Evolutionary conservation across 2,888 invertebrate genomes (phyloP).

Genomic region (Leucoptera coffeella): DNA sequence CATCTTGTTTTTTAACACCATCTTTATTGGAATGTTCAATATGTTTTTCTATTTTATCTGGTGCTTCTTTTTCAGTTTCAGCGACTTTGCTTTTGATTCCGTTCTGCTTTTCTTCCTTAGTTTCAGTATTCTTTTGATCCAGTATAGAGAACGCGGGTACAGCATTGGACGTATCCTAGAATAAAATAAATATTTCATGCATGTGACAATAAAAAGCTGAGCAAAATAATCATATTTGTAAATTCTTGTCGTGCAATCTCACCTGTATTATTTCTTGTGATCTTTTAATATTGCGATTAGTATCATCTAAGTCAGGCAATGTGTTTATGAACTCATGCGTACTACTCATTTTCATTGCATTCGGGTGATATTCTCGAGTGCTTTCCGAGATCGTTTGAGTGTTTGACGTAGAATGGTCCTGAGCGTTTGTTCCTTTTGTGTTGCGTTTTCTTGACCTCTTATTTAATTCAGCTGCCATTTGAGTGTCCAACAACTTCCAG

Average conservation of each 20-base stretch:
- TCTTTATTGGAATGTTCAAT: not conserved
- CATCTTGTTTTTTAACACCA: not conserved
- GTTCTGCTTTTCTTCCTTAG: not conserved
- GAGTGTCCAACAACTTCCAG: slow-evolving; percentile 59
- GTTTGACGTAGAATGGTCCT: slow-evolving; percentile 39
- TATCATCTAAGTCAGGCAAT: slow-evolving; percentile 35
- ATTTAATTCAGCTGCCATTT: slow-evolving; percentile 30
- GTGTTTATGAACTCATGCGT: slow-evolving; percentile 36
- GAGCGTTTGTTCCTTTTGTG: slow-evolving; percentile 31
- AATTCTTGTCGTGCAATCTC: slow-evolving; percentile 3
- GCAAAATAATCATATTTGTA: slow-evolving; percentile 3
- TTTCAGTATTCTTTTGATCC: too few relatives aligned
- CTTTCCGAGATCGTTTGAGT: slow-evolving; percentile 26
- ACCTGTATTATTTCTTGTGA: slow-evolving; percentile 4
- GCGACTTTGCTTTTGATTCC: not conserved
- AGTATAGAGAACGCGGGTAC: too few relatives aligned
- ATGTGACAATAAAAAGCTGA: slow-evolving; percentile 2
- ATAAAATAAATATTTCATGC: slow-evolving; percentile 3
- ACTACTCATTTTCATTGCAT: slow-evolving; percentile 34
- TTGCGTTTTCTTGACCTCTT: slow-evolving; percentile 34
- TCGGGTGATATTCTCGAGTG: slow-evolving; percentile 15
- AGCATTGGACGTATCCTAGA: slow-evolving; percentile 5
- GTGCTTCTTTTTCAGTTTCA: not conserved
- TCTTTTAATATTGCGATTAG: slow-evolving; percentile 12
- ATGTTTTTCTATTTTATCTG: not conserved